Evolutionary conservation across 2,797 vertebrate species (phyloP).

Genomic region (Muraenolepis orangiensis): DNA sequence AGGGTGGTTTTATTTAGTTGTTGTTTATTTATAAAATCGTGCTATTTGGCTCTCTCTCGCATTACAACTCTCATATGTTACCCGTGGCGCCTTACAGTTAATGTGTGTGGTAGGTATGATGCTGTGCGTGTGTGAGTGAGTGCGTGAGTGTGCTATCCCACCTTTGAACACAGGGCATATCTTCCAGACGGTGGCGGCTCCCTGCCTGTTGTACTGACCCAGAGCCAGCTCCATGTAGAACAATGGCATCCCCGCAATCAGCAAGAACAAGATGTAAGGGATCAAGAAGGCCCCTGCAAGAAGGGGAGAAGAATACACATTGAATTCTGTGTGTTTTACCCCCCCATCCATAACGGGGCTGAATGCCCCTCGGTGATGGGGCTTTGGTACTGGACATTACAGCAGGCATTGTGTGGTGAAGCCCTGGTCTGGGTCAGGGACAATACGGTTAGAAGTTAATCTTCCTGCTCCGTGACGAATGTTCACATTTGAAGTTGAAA

Average conservation of each 20-base stretch:
- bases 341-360: neutral
- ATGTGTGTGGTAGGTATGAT: neutral
- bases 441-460: neutral
- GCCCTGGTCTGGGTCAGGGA: neutral
- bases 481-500: neutral
- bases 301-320: constrained; percentile 38
- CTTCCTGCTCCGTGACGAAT: neutral
- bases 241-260: constrained; percentile 97
- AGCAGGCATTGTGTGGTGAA: neutral
- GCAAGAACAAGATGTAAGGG: constrained; percentile 92
- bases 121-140: neutral
- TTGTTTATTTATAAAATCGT: no score
- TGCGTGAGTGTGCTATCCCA: constrained; percentile 32
- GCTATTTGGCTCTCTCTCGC: no score
- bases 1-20: neutral
- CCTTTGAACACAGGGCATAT: constrained; percentile 98
- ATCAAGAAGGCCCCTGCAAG: constrained; percentile 94
- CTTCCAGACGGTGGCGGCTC: constrained; percentile 98
- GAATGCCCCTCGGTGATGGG: neutral
- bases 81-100: no score
- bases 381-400: neutral
- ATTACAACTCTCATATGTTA: neutral
- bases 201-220: constrained; percentile 96
- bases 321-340: neutral
- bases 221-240: constrained; percentile 99